Base-by-base conservation (phyloP, 2,113 vertebrate species). In the Erythrocebus patas region DNA sequence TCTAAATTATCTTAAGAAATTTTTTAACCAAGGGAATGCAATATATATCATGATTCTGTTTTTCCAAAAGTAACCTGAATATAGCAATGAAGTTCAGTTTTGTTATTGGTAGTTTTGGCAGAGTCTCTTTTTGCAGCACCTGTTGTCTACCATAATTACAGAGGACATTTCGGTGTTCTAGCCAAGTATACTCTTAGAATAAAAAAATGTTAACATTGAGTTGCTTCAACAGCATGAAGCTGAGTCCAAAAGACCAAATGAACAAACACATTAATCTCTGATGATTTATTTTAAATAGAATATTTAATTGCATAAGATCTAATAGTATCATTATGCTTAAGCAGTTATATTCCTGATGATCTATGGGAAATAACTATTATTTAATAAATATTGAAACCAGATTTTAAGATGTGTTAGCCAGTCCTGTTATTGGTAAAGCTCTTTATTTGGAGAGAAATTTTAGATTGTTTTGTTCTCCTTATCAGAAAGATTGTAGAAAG, bases 41-140 rank as follows among this genome's bases (percentile, higher is more conserved):
- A 70, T n/a, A 14, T 57, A 22, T 57, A 14, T 98, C 95, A 95
- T 11, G 83, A 27, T 97, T 27, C 93, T 76, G 52, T 94, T 91
- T n/a, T 97, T 96, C 70, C 93, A 50, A 92, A 98, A 97, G 18
- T 95, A 98, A 80, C 98, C 97, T 35, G 97, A 96, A 61, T 98
- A 98, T 96, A 97, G 95, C 38, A 92, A 45, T 89, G 52, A 64
- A 23, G 11, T 64, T 64, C 8, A 50, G 2, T 55, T 86, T 23
- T 9, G 30, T 96, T 90, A 70, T 32, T 95, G 83, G 78, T 8
- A n/a, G 0, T 61, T 45, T 83, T 11, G 89, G 72, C 52, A 66
- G 79, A 32, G 72, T 82, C n/a, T 72, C 7, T 13, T 32, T 55
- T 23, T 68, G 27, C 8, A 81, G 35, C 12, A 43, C 61, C 61